Evolutionary conservation across 2,888 invertebrate species (phyloP), one percentile per base, ranked within the genome.

Genomic region (Temnothorax ravouxi): DNA sequence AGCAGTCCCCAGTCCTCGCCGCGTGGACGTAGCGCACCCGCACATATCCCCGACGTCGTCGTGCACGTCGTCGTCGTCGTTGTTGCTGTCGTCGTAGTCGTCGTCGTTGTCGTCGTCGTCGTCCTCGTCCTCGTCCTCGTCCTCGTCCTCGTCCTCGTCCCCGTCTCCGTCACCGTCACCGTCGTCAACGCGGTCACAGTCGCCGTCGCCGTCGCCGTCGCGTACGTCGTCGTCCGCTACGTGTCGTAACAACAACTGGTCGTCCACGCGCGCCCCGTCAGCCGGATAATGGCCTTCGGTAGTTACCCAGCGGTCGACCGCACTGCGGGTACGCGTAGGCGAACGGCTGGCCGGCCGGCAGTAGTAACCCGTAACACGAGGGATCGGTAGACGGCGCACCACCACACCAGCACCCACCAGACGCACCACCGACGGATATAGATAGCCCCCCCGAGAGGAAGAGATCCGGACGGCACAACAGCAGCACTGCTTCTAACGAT

Each of bases 221-320:
- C 79, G 74, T 44, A 72, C 81, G 88, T 64, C 29, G 71, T 79
- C 71, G 76, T 38, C 25, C 54, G 50, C 74, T 82, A 62, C 79
- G 81, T 79, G 77, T 75, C 85, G 84, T 66, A 82, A 84, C 75
- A 74, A 56, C 71, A 41, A 83, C 64, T 69, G 34, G 77, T 79
- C 69, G 86, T 74, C 82, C 87, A 83, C 76, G 74, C 69, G 64
- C 86, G 77, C 61, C 75, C 71, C 84, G 92, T 91, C 93, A 92
- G 92, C 92, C 71, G 79, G 71, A 25, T 47, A 79, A 79, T 34
- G 89, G 92, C 90, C 92, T 92, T 38, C 76, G 81, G 59, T 76
- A 81, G 69, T 75, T 47, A 74, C 71, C 90, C 94, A 88, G 88
- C 88, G 93, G 94, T 93, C 93, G 94, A 92, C 93, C 92, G 92